These are phyloP conservation scores for Molossus alvarezi DNA, from an alignment of 2,797 vertebrate species.

Conservation along the genomic window DNA sequence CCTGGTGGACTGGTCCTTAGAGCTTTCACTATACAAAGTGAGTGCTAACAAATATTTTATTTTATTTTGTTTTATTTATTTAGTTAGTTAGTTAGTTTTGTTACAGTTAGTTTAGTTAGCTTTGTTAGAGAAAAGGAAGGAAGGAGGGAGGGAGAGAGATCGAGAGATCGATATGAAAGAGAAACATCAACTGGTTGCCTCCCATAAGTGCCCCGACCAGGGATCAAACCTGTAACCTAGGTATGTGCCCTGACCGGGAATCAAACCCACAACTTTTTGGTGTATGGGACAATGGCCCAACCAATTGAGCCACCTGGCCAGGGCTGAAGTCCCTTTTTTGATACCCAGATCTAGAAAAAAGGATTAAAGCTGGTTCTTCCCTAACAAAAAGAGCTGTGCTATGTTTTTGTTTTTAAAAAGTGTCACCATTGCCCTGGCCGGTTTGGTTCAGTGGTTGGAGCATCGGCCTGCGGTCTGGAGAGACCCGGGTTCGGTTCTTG, in stretches of 20 bases:
- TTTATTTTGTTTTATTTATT: no score
- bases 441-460: no score
- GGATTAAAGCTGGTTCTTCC: background rate
- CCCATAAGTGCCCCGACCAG: background rate
- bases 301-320: background rate
- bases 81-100: no score
- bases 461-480: no score
- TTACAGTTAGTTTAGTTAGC: no score
- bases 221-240: background rate
- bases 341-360: background rate
- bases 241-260: background rate
- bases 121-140: background rate
- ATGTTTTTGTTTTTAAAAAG: background rate
- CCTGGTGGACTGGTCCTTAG: conserved; percentile 59
- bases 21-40: conserved; percentile 45
- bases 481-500: no score
- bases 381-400: background rate
- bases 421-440: no score
- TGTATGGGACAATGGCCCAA: background rate
- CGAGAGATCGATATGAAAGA: background rate
- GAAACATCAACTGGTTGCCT: background rate
- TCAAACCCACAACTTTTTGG: background rate
- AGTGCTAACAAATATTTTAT: conserved; percentile 1
- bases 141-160: background rate
- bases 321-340: background rate